phyloP scores from a whole-genome alignment of 2,888 invertebrate genomes.

The Pristionchus maxplancki region DNA sequence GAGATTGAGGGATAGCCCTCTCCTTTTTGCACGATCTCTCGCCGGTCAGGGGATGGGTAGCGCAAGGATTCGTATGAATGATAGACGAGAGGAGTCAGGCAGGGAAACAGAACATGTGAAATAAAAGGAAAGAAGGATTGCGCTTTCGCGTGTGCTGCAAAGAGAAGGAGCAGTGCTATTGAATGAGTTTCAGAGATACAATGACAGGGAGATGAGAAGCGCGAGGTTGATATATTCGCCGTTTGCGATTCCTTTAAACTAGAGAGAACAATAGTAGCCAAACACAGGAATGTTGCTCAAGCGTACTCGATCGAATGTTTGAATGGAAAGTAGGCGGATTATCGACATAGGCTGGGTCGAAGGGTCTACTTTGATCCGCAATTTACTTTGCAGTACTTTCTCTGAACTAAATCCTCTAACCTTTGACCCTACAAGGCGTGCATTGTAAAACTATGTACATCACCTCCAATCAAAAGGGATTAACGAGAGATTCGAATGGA shows the following conservation, averaged over 20 bases:
- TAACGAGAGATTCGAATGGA: too few relatives aligned
- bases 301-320: too few relatives aligned
- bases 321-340: too few relatives aligned
- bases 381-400: background rate
- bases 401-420: too few relatives aligned
- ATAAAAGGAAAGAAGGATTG: background rate
- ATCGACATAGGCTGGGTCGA: background rate
- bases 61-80: slow-evolving; percentile 23
- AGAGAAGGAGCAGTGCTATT: background rate
- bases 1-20: background rate
- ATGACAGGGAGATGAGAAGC: background rate
- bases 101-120: background rate
- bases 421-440: too few relatives aligned
- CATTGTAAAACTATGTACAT: too few relatives aligned
- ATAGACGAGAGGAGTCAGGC: background rate
- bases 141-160: background rate
- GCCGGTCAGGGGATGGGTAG: background rate
- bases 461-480: too few relatives aligned
- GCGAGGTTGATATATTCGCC: background rate
- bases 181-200: background rate
- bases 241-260: too few relatives aligned
- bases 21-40: background rate
- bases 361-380: background rate
- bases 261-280: too few relatives aligned
- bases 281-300: too few relatives aligned